Conservation (phyloP, 2,888 invertebrate genomes). For the Corbicula japonica region DNA sequence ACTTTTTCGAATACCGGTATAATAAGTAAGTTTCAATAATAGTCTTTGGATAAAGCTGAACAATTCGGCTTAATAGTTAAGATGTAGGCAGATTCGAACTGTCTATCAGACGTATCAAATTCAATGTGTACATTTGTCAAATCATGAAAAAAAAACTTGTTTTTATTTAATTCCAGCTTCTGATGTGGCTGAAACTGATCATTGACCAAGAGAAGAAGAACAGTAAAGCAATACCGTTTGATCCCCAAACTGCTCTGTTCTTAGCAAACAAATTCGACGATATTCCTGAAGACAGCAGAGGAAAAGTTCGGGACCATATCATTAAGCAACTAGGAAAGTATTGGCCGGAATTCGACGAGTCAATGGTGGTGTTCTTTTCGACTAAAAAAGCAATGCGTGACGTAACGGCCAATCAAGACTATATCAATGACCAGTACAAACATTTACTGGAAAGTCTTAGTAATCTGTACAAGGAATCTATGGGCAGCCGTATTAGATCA, state of each 20-base stretch:
- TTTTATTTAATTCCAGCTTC: conserved; percentile 61
- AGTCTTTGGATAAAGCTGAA: no score
- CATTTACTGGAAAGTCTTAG: conserved; percentile 72
- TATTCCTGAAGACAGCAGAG: conserved; percentile 62
- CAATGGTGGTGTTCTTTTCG: conserved; percentile 75
- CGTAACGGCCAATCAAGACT: conserved; percentile 71
- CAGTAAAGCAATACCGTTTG: conserved; percentile 60
- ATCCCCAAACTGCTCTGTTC: conserved; percentile 81
- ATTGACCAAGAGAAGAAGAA: conserved; percentile 68
- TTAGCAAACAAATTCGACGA: conserved; percentile 82
- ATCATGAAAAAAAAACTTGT: no score
- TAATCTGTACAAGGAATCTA: conserved; percentile 69
- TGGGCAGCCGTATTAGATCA: conserved; percentile 71
- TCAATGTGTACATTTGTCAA: no score
- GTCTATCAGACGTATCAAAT: no score
- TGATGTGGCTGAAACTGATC: conserved; percentile 73
- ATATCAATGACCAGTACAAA: conserved; percentile 73
- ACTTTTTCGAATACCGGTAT: no score
- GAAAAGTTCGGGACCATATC: conserved; percentile 71
- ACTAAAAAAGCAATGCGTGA: conserved; percentile 66
- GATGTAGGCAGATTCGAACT: no score
- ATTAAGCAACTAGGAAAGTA: conserved; percentile 63
- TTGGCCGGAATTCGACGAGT: conserved; percentile 76
- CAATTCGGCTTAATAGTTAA: no score
- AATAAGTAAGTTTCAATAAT: not conserved